phyloP scores from a whole-genome alignment of 2,113 vertebrate genomes.

The Trematomus loennbergii region DNA sequence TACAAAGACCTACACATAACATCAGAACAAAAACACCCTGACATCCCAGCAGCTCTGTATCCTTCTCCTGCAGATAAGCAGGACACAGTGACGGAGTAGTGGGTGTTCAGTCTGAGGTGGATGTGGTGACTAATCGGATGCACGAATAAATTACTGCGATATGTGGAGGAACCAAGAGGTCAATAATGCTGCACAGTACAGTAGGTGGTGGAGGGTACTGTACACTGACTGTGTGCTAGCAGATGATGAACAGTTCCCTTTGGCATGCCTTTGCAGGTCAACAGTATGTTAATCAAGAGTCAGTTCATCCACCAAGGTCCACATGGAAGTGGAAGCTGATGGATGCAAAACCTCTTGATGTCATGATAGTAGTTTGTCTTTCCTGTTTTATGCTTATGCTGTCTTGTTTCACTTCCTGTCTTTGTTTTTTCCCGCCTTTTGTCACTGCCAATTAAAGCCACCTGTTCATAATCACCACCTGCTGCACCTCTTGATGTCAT shows the following conservation, averaged over 20 bases:
- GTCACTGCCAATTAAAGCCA: no score
- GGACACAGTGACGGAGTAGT: constrained; percentile 6
- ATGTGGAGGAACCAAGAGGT: constrained; percentile 4
- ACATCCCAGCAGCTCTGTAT: neutral
- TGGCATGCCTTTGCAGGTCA: neutral
- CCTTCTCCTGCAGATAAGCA: constrained; percentile 6
- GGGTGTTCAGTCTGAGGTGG: constrained; percentile 23
- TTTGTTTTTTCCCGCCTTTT: no score
- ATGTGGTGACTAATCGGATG: constrained; percentile 13
- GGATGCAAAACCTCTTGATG: neutral
- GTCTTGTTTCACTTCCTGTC: no score
- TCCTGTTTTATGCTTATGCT: no score
- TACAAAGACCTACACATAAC: no score
- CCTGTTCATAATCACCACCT: no score
- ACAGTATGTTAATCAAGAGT: neutral
- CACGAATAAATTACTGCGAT: constrained; percentile 27
- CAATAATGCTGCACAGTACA: constrained; percentile 3
- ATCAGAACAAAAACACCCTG: neutral
- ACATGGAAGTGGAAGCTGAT: neutral
- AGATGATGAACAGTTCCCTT: neutral
- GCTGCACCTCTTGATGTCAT: no score
- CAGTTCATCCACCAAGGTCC: no score
- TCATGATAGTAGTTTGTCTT: no score
- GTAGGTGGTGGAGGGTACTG: constrained; percentile 6
- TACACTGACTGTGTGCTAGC: neutral